Conservation (phyloP, 2,113 vertebrate species). For the Actenoides hombroni region DNA sequence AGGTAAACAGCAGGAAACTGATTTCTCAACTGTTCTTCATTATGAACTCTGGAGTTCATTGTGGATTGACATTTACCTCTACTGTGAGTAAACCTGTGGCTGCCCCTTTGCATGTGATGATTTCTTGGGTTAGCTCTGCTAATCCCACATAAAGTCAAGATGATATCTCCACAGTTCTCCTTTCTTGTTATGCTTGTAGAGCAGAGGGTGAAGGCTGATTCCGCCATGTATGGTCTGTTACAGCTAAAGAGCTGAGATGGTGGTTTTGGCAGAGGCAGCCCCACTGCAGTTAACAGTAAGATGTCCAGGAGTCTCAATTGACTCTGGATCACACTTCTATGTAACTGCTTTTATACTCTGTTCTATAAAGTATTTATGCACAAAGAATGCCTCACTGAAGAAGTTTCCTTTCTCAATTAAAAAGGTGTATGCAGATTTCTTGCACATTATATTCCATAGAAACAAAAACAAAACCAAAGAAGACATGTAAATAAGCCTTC, state of each 20-base stretch:
- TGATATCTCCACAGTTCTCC: not conserved
- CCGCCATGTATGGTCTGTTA: not conserved
- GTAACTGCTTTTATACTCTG: not conserved
- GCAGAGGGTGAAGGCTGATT: not conserved
- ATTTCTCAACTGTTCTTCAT: constrained; percentile 23
- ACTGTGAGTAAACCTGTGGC: not conserved
- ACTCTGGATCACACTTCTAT: not conserved
- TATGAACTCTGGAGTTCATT: not conserved
- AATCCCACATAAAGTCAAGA: not conserved
- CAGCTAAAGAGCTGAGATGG: not conserved
- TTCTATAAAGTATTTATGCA: not conserved
- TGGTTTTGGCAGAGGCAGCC: not conserved
- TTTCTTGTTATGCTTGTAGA: not conserved
- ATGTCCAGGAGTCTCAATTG: not conserved
- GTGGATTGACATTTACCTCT: not conserved
- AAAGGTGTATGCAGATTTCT: not conserved
- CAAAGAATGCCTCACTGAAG: not conserved
- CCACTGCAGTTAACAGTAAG: not conserved
- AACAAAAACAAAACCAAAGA: not conserved
- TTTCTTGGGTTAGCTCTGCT: constrained; percentile 11
- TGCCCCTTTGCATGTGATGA: not conserved
- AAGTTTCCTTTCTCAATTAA: not conserved
- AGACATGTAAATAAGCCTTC: not conserved
- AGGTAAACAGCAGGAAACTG: constrained; percentile 24
- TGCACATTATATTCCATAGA: not conserved